Evolutionary conservation across 2,888 invertebrate species (phyloP).

Genomic region (Rhodophaea formosa): DNA sequence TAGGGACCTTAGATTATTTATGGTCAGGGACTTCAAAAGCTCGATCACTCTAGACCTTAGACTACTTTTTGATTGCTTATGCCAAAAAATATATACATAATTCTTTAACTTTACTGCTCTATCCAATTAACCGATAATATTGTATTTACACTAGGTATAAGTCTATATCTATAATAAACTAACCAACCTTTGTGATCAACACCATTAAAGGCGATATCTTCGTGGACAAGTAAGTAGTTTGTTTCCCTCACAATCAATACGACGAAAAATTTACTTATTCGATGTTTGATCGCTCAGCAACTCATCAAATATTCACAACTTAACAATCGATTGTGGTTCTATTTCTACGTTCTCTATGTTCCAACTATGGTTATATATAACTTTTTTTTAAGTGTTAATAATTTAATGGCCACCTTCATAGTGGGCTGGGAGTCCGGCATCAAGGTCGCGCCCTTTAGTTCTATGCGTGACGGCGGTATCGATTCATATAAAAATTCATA

Average conservation of each 20-base stretch:
- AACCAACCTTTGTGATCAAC: background rate
- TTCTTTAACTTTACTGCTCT: too few relatives aligned
- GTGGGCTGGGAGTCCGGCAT: background rate
- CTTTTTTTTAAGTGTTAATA: background rate
- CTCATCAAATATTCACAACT: background rate
- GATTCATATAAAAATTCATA: conserved; percentile 20
- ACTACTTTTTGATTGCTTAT: too few relatives aligned
- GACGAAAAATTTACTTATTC: background rate
- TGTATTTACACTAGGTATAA: too few relatives aligned
- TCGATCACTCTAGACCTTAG: too few relatives aligned
- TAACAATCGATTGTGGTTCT: background rate
- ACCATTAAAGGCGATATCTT: background rate
- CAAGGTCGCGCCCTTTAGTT: conserved; percentile 33
- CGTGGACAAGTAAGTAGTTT: background rate
- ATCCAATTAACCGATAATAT: too few relatives aligned
- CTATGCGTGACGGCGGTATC: conserved; percentile 30
- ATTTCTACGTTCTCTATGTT: conserved; percentile 6
- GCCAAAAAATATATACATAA: too few relatives aligned
- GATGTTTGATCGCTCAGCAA: background rate
- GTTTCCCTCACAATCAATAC: background rate
- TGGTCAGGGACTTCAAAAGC: too few relatives aligned
- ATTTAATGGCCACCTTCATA: conserved; percentile 1
- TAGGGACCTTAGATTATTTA: too few relatives aligned
- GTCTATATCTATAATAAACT: too few relatives aligned
- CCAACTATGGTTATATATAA: too few relatives aligned